These are phyloP conservation scores for Phallusia fumigata DNA, from an alignment of 23 tunicate genomes.

Conservation along the genomic window DNA sequence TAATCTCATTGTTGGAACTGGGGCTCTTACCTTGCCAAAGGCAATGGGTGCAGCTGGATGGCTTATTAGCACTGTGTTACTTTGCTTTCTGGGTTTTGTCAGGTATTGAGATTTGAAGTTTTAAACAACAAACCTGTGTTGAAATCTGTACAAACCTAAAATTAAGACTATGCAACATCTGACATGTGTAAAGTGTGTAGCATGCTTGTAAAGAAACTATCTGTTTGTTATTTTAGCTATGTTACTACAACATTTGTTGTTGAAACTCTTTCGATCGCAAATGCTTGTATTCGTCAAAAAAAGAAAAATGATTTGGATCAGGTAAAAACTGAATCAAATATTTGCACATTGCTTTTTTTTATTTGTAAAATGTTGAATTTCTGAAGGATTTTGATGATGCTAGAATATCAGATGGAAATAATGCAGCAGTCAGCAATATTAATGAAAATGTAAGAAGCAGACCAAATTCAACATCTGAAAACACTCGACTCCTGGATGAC, in stretches of 20 bases:
- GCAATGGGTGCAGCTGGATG: constrained; percentile 91
- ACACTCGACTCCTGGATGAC: neutral
- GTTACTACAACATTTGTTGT: constrained; percentile 85
- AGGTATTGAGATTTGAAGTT: constrained; percentile 32
- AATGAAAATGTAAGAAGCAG: neutral
- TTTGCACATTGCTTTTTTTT: neutral
- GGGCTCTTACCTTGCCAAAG: constrained; percentile 79
- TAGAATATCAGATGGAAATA: neutral
- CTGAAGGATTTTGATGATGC: neutral
- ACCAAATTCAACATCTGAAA: neutral
- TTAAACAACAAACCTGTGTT: too few species aligned
- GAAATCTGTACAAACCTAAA: too few species aligned
- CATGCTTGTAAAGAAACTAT: neutral
- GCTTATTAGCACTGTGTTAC: constrained; percentile 54
- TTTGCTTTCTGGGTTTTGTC: constrained; percentile 56
- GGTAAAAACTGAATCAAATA: neutral
- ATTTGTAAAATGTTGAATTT: neutral
- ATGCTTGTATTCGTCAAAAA: constrained; percentile 58
- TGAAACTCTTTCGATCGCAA: constrained; percentile 84
- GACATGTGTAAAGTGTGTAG: too few species aligned
- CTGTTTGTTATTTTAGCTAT: constrained; percentile 35
- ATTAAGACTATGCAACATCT: too few species aligned
- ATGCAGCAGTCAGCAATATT: neutral
- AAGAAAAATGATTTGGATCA: constrained; percentile 26
- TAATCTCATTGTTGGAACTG: constrained; percentile 91